These are phyloP conservation scores for Tupaia tana DNA, from an alignment of 2,113 vertebrate genomes.

Conservation along the genomic window DNA sequence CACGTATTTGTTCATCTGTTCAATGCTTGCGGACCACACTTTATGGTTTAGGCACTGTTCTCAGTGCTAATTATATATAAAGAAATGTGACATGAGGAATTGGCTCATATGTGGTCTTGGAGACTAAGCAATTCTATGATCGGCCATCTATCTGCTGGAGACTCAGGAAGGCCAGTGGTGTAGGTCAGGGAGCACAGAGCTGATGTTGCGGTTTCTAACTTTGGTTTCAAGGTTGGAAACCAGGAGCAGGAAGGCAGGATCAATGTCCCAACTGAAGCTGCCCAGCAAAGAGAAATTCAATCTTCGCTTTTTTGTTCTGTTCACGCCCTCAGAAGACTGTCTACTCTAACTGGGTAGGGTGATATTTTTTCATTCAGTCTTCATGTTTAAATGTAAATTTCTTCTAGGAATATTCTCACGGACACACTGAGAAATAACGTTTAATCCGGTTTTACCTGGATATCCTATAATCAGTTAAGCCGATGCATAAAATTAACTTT, in stretches of 20 bases:
- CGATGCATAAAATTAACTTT: neutral
- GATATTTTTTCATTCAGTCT: neutral
- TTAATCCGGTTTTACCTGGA: neutral
- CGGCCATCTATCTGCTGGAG: neutral
- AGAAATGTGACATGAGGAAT: neutral
- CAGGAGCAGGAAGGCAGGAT: neutral
- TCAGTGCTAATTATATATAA: no score
- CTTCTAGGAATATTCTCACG: neutral
- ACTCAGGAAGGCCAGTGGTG: neutral
- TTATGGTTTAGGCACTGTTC: no score
- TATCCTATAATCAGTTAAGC: neutral
- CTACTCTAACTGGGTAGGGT: neutral
- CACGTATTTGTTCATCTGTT: no score
- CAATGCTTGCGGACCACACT: no score
- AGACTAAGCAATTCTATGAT: neutral
- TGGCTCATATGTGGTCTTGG: neutral
- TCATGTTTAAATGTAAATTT: neutral
- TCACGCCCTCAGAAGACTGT: neutral
- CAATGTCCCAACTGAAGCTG: neutral
- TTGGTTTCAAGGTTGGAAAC: neutral
- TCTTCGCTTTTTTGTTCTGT: neutral
- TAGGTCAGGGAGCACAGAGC: neutral
- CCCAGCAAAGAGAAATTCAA: neutral
- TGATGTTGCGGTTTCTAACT: no score
- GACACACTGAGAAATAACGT: neutral